These are phyloP conservation scores for Oreocharis arfaki DNA, from an alignment of 2,113 vertebrate species.

Conservation along the genomic window DNA sequence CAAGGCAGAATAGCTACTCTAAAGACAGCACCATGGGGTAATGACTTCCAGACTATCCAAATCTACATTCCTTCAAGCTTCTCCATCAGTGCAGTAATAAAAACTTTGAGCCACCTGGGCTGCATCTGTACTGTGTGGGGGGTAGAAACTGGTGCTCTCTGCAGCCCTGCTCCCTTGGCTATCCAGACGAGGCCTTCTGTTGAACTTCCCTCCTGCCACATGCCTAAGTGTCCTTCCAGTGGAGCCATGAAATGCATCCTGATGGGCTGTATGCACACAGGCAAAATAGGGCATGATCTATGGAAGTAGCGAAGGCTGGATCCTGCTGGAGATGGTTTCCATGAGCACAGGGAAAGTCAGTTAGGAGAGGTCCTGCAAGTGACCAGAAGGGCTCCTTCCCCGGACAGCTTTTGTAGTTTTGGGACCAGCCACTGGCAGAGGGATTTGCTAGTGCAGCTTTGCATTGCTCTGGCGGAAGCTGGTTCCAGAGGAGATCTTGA, in stretches of 20 bases:
- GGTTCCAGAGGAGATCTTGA: neutral
- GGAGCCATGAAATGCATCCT: neutral
- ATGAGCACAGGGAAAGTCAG: neutral
- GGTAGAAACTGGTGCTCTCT: neutral
- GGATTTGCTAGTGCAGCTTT: neutral
- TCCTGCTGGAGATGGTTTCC: neutral
- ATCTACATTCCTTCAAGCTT: conserved; percentile 34
- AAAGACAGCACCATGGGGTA: neutral
- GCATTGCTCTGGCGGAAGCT: neutral
- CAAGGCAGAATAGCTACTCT: neutral
- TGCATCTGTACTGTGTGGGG: conserved; percentile 50
- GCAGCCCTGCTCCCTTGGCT: neutral
- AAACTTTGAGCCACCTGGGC: conserved; percentile 33
- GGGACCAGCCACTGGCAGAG: neutral
- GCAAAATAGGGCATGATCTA: neutral
- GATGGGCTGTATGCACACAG: neutral
- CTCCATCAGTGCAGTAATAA: neutral
- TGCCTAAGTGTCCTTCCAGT: neutral
- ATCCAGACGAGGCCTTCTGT: neutral
- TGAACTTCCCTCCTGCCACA: neutral
- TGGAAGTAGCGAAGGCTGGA: neutral
- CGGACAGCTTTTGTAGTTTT: neutral
- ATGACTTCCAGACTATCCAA: conserved; percentile 46
- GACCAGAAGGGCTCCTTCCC: neutral
- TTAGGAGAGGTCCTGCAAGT: neutral